These are phyloP conservation scores for Apodemia zela DNA, from an alignment of 2,888 invertebrate species.

Conservation along the genomic window DNA sequence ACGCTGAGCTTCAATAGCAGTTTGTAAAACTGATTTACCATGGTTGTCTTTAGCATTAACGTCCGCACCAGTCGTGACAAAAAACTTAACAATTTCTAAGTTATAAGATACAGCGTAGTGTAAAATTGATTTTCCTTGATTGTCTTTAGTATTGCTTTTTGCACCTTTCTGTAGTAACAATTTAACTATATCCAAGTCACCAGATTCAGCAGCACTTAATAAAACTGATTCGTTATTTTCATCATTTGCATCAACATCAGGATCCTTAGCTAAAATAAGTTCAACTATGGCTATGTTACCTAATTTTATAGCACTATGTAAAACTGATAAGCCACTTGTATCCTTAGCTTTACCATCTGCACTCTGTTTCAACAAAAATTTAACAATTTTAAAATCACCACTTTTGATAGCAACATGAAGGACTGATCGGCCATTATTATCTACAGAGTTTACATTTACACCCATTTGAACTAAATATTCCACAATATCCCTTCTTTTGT, in stretches of 20 bases:
- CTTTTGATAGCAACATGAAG: background rate
- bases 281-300: background rate
- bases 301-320: background rate
- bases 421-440: background rate
- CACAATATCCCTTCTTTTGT: background rate
- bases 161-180: background rate
- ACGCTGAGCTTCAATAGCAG: background rate
- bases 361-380: background rate
- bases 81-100: background rate
- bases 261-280: background rate
- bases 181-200: background rate
- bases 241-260: background rate
- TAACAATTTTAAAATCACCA: background rate
- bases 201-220: background rate
- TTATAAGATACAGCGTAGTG: conserved; percentile 2
- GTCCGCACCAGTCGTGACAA: background rate
- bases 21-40: background rate
- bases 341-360: background rate
- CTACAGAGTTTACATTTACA: background rate
- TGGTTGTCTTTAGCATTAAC: background rate
- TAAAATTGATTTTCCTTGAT: background rate
- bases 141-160: background rate
- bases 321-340: background rate
- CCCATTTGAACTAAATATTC: background rate
- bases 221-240: background rate